A percentile compares a stretch with the other conserved stretches of the same genome.
phyloP scores from a whole-genome alignment of 2,113 vertebrate genomes.

The Phyllopteryx taeniolatus region DNA sequence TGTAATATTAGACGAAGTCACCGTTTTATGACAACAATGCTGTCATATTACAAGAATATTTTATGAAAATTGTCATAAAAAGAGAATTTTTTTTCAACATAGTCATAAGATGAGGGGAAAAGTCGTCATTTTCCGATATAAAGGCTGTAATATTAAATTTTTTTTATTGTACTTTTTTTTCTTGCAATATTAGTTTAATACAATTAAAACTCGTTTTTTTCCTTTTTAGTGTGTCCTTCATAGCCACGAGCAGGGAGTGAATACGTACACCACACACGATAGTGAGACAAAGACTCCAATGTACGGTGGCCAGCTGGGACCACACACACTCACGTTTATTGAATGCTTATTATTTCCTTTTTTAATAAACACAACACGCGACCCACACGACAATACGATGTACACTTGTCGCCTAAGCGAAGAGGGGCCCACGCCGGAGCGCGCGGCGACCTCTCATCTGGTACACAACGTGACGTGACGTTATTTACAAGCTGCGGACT shows the following conservation, averaged over 20 bases:
- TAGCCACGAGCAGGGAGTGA: not conserved
- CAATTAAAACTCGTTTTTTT: no score
- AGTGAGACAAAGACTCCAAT: not conserved
- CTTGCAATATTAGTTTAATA: no score
- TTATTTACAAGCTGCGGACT: slow-evolving; percentile 67
- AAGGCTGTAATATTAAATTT: no score
- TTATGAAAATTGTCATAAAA: no score
- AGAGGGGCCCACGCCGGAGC: slow-evolving; percentile 38
- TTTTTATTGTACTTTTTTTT: no score
- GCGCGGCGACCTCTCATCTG: slow-evolving; percentile 53
- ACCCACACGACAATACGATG: slow-evolving; percentile 65
- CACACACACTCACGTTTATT: slow-evolving; percentile 5
- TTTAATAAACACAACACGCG: slow-evolving; percentile 71
- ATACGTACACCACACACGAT: not conserved
- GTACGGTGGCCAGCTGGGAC: not conserved
- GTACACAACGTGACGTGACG: slow-evolving; percentile 40
- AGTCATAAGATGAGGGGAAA: no score
- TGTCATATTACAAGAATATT: no score
- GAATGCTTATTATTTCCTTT: slow-evolving; percentile 21
- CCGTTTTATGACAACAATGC: no score
- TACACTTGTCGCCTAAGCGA: slow-evolving; percentile 53
- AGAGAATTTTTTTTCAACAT: no score
- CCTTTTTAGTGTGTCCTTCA: no score
- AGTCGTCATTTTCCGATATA: no score
- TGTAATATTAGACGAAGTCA: no score